These are phyloP conservation scores for Ostrea denselamellosa DNA, from an alignment of 1,140 invertebrate species.

Conservation along the genomic window DNA sequence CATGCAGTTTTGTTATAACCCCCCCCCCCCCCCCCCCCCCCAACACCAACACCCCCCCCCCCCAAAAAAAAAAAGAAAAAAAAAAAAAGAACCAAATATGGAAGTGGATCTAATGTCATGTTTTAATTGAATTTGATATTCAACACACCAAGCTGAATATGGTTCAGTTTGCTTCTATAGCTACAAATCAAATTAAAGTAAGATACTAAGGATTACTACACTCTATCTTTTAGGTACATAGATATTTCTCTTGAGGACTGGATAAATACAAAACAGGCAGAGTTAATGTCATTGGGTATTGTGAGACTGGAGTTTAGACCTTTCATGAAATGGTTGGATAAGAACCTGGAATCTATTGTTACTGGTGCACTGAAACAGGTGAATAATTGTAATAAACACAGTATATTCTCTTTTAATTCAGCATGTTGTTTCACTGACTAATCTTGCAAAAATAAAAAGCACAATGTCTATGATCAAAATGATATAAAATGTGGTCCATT, in stretches of 20 bases:
- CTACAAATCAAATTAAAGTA: neutral
- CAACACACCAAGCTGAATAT: too few relatives aligned
- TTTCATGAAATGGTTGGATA: constrained; percentile 77
- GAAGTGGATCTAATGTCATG: neutral
- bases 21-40: too few relatives aligned
- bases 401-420: too few relatives aligned
- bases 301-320: constrained; percentile 72
- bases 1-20: too few relatives aligned
- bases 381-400: neutral
- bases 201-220: neutral
- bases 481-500: neutral
- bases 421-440: too few relatives aligned
- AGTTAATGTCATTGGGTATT: constrained; percentile 55
- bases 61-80: too few relatives aligned
- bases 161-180: too few relatives aligned
- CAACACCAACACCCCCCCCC: too few relatives aligned
- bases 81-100: too few relatives aligned
- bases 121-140: constrained; percentile 36
- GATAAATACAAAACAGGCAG: constrained; percentile 62
- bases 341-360: constrained; percentile 71
- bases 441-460: neutral
- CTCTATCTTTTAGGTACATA: constrained; percentile 66
- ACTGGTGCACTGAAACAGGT: constrained; percentile 76
- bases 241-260: constrained; percentile 68
- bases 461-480: neutral